Conservation (phyloP, 2,113 vertebrate species). For the Macheiramphus alcinus region DNA sequence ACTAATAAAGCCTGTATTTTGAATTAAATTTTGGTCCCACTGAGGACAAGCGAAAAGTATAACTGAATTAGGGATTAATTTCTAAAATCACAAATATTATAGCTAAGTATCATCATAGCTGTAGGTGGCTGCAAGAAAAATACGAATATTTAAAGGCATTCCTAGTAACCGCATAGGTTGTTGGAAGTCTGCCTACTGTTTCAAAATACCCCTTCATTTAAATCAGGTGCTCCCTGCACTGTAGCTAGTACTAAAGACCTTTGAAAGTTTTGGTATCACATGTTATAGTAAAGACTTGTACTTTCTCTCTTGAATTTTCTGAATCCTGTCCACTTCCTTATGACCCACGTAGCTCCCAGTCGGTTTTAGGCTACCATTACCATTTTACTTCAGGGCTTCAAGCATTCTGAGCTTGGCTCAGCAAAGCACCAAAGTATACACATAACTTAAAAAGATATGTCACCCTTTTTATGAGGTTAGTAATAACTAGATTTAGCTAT, state of each 20-base stretch:
- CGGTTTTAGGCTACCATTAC: neutral
- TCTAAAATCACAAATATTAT: neutral
- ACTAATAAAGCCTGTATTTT: neutral
- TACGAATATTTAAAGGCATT: neutral
- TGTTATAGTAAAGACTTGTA: neutral
- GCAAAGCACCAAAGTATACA: neutral
- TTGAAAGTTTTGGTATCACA: neutral
- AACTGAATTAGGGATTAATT: neutral
- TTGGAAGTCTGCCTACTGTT: neutral
- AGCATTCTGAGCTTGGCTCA: neutral
- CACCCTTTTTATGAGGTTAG: neutral
- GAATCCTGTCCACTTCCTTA: neutral
- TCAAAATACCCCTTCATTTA: neutral
- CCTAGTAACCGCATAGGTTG: neutral
- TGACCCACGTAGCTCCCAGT: fast-evolving
- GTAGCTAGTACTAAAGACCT: neutral
- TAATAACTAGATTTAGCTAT: neutral
- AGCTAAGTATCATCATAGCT: neutral
- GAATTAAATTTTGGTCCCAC: neutral
- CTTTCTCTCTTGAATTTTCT: neutral
- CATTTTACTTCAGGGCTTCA: neutral
- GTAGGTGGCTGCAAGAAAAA: neutral
- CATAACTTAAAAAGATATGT: neutral
- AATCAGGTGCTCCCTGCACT: neutral
- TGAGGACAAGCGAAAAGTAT: neutral